Base-by-base conservation (phyloP, 1,140 invertebrate genomes). In the Lethrus apterus region DNA sequence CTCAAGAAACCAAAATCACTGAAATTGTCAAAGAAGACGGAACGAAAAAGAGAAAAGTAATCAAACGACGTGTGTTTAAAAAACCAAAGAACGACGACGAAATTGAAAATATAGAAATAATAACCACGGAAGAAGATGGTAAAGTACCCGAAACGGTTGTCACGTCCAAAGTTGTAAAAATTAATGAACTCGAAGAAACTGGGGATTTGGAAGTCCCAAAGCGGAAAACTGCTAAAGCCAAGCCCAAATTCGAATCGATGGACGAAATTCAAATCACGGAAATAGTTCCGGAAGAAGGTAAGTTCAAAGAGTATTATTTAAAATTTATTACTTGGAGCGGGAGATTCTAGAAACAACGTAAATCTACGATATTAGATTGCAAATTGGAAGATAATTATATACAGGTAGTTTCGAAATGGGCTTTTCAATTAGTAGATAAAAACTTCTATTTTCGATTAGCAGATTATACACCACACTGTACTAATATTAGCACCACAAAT, bases 21-120 rank as follows among this genome's bases (percentile, higher is more conserved):
- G 67, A 70, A 57, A 61, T 68, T 41, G 65, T 66, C 14, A 69
- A 70, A 13, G 58, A 70, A 31, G 63, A 70, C 57, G 67, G 68
- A 51, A 62, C 68, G 44, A 57, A 59, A 23, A 66, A 66, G 46
- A 64, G 59, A 0, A 67, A 64, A 51, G 67, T 63, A 34, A 66
- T 43, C 32, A 67, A 58, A 19, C 38, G 65, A 36, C 17, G 50
- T 2, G 20, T 55, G 11, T 61, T 55, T 45, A 62, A 47, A 58
- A 63, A 53, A 19, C 52, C 47, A 9, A 17, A 26, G n/a, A 51
- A 54, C 17, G 30, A 50, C 23, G 17, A 60, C 57, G 19, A 57
- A 62, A 19, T 59, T 64, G 44, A 57, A 11, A 35, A 19, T 0
- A 57, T 63, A 29, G 42, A 60, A 46, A 64, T 67, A 40, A 48